phyloP scores from a whole-genome alignment of 2,797 vertebrate genomes.

The Sebastes dallii region DNA sequence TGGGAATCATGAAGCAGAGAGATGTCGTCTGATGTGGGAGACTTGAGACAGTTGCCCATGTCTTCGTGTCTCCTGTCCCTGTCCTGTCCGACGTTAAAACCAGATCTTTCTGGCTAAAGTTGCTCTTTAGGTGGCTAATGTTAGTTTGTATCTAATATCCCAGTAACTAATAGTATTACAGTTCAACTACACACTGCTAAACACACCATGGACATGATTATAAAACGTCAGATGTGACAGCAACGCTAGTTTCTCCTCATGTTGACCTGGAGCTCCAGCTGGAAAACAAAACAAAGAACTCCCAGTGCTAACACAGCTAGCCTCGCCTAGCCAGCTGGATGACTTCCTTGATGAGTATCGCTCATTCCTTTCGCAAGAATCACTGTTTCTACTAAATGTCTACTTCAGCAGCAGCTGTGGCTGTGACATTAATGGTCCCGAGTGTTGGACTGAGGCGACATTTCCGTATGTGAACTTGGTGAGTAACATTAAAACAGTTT shows the following conservation, averaged over 20 bases:
- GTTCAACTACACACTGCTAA: background rate
- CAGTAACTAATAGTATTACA: background rate
- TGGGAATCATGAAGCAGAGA: slow-evolving; percentile 95
- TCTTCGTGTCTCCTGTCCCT: slow-evolving; percentile 58
- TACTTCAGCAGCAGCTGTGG: background rate
- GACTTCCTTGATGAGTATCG: slow-evolving; percentile 60
- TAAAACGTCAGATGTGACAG: background rate
- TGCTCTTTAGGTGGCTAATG: slow-evolving; percentile 47
- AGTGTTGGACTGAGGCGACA: slow-evolving; percentile 10
- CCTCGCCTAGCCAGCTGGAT: slow-evolving; percentile 54
- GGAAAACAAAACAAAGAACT: slow-evolving; percentile 76
- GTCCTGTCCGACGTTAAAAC: slow-evolving; percentile 15
- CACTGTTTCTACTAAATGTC: slow-evolving; percentile 8
- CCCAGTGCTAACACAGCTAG: slow-evolving; percentile 60
- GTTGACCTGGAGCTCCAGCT: slow-evolving; percentile 31
- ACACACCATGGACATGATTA: slow-evolving; percentile 15
- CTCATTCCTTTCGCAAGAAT: slow-evolving; percentile 47
- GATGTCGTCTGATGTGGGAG: slow-evolving; percentile 94
- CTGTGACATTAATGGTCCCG: background rate
- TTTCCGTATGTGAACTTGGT: slow-evolving; percentile 47
- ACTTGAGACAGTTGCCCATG: slow-evolving; percentile 97
- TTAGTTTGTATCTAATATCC: slow-evolving; percentile 15
- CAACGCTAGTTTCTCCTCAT: slow-evolving; percentile 34
- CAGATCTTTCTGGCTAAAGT: slow-evolving; percentile 45
- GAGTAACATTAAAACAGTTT: slow-evolving; percentile 46